A percentile compares a stretch with the other conserved stretches of the same genome.
These are phyloP conservation scores for Ephialtes manifestator DNA, from an alignment of 2,888 invertebrate genomes.

Conservation along the genomic window DNA sequence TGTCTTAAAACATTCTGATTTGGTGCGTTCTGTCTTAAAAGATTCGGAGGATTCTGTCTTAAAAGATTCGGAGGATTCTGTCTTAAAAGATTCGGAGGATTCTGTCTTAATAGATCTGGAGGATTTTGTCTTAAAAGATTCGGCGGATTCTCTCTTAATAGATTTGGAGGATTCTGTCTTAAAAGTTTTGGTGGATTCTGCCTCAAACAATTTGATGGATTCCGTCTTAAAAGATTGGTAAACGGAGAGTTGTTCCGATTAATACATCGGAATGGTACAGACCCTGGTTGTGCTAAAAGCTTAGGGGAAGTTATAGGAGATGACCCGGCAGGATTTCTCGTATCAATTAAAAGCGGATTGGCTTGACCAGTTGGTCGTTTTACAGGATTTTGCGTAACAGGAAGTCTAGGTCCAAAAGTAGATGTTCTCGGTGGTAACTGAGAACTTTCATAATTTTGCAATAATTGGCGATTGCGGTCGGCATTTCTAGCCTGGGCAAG, in stretches of 20 bases:
- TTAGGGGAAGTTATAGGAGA: neutral
- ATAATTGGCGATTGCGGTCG: neutral
- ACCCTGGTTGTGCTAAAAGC: neutral
- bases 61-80: neutral
- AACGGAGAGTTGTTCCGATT: neutral
- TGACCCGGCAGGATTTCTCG: neutral
- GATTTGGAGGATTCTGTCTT: too few relatives aligned
- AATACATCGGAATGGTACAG: neutral
- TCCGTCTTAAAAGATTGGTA: too few relatives aligned
- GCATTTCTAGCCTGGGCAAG: neutral
- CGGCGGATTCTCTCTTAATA: neutral
- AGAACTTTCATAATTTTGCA: neutral
- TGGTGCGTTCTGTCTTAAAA: neutral
- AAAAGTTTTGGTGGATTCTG: too few relatives aligned
- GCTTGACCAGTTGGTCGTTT: neutral
- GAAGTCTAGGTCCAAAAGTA: neutral
- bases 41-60: neutral
- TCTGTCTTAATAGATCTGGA: neutral
- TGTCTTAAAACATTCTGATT: neutral
- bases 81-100: too few relatives aligned
- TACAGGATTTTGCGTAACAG: neutral
- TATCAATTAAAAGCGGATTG: neutral
- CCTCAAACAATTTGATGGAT: neutral
- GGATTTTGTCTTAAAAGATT: too few relatives aligned
- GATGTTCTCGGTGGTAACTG: neutral